These are phyloP conservation scores for Drosophila varians DNA, from an alignment of 1,140 invertebrate genomes.

Conservation along the genomic window DNA sequence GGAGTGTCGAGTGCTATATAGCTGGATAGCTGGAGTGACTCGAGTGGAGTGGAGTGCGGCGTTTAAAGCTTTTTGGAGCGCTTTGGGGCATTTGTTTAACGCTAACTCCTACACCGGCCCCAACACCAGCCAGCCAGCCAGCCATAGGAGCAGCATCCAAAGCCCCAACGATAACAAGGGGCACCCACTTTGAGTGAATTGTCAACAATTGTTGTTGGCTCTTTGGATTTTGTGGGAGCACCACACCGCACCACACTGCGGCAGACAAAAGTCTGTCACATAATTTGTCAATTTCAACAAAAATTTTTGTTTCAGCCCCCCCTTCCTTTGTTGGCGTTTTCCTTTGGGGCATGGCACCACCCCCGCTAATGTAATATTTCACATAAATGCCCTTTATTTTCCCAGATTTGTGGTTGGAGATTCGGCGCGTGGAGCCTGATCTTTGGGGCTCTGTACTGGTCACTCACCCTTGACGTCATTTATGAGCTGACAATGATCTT, in stretches of 20 bases:
- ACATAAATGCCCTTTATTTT: conserved; percentile 67
- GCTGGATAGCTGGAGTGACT: conserved; percentile 26
- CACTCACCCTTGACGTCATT: conserved; percentile 63
- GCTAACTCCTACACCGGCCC: conserved; percentile 46
- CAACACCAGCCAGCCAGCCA: conserved; percentile 2
- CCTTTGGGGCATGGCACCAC: background rate
- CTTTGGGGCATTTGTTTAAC: conserved; percentile 78
- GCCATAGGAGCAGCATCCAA: background rate
- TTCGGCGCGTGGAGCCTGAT: conserved; percentile 12
- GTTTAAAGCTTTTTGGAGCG: conserved; percentile 76
- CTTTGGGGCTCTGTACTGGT: conserved; percentile 6
- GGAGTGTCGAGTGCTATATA: background rate
- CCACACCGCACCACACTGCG: conserved; percentile 1
- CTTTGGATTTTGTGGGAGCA: conserved; percentile 65
- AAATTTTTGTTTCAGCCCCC: conserved; percentile 39
- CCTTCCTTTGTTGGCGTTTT: background rate
- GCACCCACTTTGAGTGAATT: conserved; percentile 72
- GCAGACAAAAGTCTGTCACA: conserved; percentile 76
- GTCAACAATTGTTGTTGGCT: conserved; percentile 79
- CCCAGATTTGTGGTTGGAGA: conserved; percentile 27
- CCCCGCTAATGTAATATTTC: conserved; percentile 62
- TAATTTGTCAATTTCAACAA: conserved; percentile 80
- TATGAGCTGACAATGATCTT: conserved; percentile 73
- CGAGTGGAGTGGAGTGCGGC: conserved; percentile 57
- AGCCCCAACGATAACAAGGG: conserved; percentile 11